Base-by-base conservation (phyloP, 2,888 invertebrate species). In the Saturnia japonica region DNA sequence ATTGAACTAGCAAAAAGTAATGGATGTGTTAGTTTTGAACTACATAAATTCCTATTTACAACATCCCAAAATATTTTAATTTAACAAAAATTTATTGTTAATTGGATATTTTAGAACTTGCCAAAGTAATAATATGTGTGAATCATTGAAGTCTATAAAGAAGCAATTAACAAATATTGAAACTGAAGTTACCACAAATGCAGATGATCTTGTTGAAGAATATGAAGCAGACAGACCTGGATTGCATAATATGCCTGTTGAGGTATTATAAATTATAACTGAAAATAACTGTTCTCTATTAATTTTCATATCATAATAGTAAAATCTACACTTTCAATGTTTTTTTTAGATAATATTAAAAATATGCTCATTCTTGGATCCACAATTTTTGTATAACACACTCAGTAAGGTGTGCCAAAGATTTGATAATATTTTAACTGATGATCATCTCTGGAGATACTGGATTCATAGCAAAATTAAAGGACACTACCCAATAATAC, bases 321-420 rank as follows among this genome's bases (percentile, higher is more conserved):
- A 60, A 68, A 47, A 57, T 60, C 2, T 67, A 12, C 14, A 62
- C 16, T 19, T n/a, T n/a, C n/a, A n/a, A 34, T 34, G n/a, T 40
- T 69, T 94, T 93, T 68, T 69, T 94, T 93, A 60, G 95, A 94
- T 95, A 77, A 92, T 95, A 76, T 87, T 95, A 74, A 94, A 95
- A 83, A 95, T 95, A 82, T 95, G 95, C 79, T 94, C 95, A 45
- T 95, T 92, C 79, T 77, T 95, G 80, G 95, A 95, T 84, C 94
- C 95, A 73, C 88, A 93, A 76, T 94, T 94, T 77, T 84, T 95
- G 74, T 94, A 94, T 79, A 86, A 93, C 68, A 91, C 92, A 28
- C 82, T 95, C 70, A 91, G 94, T 71, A 88, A 91, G 80, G 95
- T 95, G 9, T 95, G 95, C 82, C 94, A 90, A 79, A 88, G 95